These are phyloP conservation scores for Lithosia quadra DNA, from an alignment of 2,888 invertebrate genomes.

Conservation along the genomic window DNA sequence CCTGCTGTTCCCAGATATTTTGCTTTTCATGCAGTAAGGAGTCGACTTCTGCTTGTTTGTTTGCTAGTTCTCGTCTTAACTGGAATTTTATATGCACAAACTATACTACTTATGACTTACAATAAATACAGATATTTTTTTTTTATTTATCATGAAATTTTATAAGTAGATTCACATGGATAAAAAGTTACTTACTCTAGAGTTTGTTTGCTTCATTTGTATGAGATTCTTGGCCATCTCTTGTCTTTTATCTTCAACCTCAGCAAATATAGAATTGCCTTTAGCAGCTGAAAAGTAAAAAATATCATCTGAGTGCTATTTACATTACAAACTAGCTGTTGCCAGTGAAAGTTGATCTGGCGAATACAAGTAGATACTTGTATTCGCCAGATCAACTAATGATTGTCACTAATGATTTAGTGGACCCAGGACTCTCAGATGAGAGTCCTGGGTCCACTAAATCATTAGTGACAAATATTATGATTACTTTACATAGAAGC, in stretches of 20 bases:
- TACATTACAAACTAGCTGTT: not conserved
- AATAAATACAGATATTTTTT: too few relatives aligned
- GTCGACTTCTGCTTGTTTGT: slow-evolving; percentile 80
- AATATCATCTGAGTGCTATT: not conserved
- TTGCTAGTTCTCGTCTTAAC: slow-evolving; percentile 78
- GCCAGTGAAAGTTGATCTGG: too few relatives aligned
- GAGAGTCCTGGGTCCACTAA: too few relatives aligned
- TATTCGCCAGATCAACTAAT: too few relatives aligned
- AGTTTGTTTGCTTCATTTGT: slow-evolving; percentile 87
- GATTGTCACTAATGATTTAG: too few relatives aligned
- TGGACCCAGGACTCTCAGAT: too few relatives aligned
- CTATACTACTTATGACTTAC: too few relatives aligned
- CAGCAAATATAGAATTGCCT: slow-evolving; percentile 89
- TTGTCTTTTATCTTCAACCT: slow-evolving; percentile 89
- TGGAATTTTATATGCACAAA: slow-evolving; percentile 52
- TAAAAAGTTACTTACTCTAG: slow-evolving; percentile 69
- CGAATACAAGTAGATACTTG: too few relatives aligned
- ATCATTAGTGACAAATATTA: too few relatives aligned
- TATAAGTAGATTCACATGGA: not conserved
- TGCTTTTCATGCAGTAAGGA: slow-evolving; percentile 80
- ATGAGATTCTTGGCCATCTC: slow-evolving; percentile 87
- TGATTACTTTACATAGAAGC: too few relatives aligned
- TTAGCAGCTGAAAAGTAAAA: slow-evolving; percentile 81
- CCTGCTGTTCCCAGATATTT: slow-evolving; percentile 81
- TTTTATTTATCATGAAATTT: too few relatives aligned